Conservation (phyloP, 2,888 invertebrate genomes). For the Drosophila engyochracea region DNA sequence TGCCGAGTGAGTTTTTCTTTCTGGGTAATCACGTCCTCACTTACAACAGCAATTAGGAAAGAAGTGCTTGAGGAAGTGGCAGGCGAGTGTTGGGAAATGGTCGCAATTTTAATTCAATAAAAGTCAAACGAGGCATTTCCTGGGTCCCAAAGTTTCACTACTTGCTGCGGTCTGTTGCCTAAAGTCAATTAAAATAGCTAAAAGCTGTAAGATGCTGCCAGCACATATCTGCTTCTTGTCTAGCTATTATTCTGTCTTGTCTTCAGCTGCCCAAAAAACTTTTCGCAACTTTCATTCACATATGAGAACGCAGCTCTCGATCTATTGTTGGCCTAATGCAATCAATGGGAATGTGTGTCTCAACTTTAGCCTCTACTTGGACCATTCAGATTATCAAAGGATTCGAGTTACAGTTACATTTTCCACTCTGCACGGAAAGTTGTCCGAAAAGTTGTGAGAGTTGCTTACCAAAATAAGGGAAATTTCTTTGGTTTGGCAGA, state of each 20-base stretch:
- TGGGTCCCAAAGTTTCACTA: conserved; percentile 32
- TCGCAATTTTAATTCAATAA: conserved; percentile 76
- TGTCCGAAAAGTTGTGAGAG: conserved; percentile 1
- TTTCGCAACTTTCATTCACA: conserved; percentile 42
- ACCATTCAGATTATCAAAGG: conserved; percentile 15
- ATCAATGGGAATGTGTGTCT: conserved; percentile 60
- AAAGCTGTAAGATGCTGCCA: conserved; percentile 31
- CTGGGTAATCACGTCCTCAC: conserved; percentile 71
- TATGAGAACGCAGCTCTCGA: conserved; percentile 28
- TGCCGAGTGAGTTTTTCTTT: conserved; percentile 48
- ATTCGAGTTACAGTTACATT: conserved; percentile 7
- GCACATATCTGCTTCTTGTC: conserved; percentile 11
- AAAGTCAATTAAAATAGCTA: conserved; percentile 77
- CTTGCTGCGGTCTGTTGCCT: conserved; percentile 68
- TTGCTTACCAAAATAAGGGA: neutral
- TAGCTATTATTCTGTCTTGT: conserved; percentile 17
- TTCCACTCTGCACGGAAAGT: neutral
- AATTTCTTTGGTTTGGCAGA: too few relatives aligned
- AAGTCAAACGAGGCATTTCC: conserved; percentile 76
- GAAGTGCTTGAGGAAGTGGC: conserved; percentile 1
- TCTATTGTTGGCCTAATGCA: conserved; percentile 69
- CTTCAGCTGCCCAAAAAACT: conserved; percentile 62
- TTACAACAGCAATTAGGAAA: conserved; percentile 63
- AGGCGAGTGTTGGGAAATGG: conserved; percentile 5
- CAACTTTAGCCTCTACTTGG: conserved; percentile 32